These are phyloP conservation scores for Ectobius pallidus DNA, from an alignment of 2,888 invertebrate species.

Conservation along the genomic window DNA sequence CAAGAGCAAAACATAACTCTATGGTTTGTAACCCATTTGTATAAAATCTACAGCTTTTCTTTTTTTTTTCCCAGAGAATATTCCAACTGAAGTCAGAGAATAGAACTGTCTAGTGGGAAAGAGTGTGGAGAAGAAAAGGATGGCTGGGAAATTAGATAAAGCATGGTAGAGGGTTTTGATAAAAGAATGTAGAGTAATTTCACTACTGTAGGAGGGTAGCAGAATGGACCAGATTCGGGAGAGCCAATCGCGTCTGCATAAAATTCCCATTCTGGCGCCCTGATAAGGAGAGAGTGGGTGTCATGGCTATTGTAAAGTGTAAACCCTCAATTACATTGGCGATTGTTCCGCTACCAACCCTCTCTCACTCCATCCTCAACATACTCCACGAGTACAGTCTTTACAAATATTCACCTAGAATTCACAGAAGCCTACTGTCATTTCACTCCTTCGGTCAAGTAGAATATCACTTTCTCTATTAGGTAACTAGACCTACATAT, in stretches of 20 bases:
- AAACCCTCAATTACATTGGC: conserved; percentile 24
- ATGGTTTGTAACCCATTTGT: too few relatives aligned
- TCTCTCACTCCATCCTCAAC: background rate
- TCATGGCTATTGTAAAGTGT: conserved; percentile 19
- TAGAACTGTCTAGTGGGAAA: too few relatives aligned
- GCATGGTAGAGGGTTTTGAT: conserved; percentile 8
- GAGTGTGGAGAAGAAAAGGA: conserved; percentile 2
- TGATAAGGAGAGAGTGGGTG: conserved; percentile 34
- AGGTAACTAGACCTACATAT: too few relatives aligned
- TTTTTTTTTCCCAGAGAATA: too few relatives aligned
- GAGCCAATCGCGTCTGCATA: conserved; percentile 44
- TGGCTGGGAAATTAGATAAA: conserved; percentile 10
- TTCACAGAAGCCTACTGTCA: too few relatives aligned
- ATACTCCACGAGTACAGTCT: background rate
- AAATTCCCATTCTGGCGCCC: conserved; percentile 40
- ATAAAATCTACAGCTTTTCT: too few relatives aligned
- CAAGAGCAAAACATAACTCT: too few relatives aligned
- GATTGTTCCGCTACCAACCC: background rate
- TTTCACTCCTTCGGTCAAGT: too few relatives aligned
- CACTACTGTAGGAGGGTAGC: background rate
- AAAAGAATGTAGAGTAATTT: conserved; percentile 24
- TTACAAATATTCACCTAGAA: too few relatives aligned
- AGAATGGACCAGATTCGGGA: conserved; percentile 40
- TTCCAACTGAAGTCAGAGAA: too few relatives aligned
- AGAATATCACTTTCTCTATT: too few relatives aligned